These are phyloP conservation scores for Dryococelus australis DNA, from an alignment of 2,888 invertebrate genomes.

Conservation along the genomic window DNA sequence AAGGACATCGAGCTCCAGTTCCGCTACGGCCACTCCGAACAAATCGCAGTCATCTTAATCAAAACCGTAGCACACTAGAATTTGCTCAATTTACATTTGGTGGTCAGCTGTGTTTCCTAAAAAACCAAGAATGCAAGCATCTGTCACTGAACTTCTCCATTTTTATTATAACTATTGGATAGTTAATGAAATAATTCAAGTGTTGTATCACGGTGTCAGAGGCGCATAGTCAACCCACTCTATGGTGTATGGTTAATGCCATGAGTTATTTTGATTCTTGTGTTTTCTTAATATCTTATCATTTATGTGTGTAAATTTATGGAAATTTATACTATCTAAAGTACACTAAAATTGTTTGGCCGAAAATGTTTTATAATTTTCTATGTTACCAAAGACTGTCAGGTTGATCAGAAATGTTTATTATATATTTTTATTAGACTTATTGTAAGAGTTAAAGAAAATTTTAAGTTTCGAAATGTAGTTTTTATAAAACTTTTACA, in stretches of 20 bases:
- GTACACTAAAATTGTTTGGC: conserved; percentile 32
- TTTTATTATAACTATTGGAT: background rate
- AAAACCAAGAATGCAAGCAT: conserved; percentile 7
- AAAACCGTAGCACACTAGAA: conserved; percentile 44
- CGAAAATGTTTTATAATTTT: conserved; percentile 34
- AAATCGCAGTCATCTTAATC: conserved; percentile 47
- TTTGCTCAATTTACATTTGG: conserved; percentile 46
- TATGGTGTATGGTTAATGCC: conserved; percentile 19
- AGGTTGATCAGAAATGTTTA: conserved; percentile 24
- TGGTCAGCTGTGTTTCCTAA: conserved; percentile 9
- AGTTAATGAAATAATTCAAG: background rate
- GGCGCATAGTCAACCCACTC: conserved; percentile 11
- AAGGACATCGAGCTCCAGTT: conserved; percentile 42
- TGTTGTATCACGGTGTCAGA: conserved; percentile 17
- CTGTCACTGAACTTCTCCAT: background rate
- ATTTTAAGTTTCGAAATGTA: conserved; percentile 13
- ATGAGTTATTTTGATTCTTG: background rate
- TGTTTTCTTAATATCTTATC: background rate
- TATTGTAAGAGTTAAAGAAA: background rate
- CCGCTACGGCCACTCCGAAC: conserved; percentile 43
- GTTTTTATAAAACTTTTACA: conserved; percentile 13
- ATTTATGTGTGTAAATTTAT: background rate
- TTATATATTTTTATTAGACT: conserved; percentile 29
- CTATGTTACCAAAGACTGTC: conserved; percentile 45
- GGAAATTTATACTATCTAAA: background rate